Conservation (phyloP, 2,797 vertebrate genomes). For the Prionace glauca region DNA sequence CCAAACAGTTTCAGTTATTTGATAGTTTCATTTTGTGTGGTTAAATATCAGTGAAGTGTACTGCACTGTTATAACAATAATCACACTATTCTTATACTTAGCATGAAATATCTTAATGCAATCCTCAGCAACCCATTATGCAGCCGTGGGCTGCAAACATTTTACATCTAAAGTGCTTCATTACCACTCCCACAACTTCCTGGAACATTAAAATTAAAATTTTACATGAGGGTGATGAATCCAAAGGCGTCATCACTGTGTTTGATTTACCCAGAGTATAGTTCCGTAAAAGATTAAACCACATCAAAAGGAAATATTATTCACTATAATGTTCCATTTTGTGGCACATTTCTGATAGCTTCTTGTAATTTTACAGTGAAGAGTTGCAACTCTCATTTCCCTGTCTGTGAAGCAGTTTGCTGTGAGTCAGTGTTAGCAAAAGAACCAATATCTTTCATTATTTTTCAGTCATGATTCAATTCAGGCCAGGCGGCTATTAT, state of each 20-base stretch:
- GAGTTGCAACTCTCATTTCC: background rate
- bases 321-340: background rate
- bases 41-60: background rate
- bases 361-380: background rate
- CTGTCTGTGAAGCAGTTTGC: background rate
- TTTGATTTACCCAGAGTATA: constrained; percentile 7
- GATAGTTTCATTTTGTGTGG: background rate
- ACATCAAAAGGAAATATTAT: background rate
- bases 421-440: background rate
- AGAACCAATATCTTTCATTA: too few relatives aligned
- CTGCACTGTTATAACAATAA: background rate
- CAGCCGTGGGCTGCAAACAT: background rate
- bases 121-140: background rate
- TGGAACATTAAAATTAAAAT: background rate
- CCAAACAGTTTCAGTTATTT: background rate
- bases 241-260: background rate
- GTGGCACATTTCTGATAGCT: background rate
- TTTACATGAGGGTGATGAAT: background rate
- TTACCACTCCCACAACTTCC: constrained; percentile 17
- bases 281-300: background rate
- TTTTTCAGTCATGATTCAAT: background rate
- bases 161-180: constrained; percentile 9
- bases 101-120: background rate
- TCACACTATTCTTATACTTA: background rate
- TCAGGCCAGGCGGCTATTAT: background rate